phyloP scores from a whole-genome alignment of 1,140 invertebrate genomes.

The Dendrolimus punctatus region DNA sequence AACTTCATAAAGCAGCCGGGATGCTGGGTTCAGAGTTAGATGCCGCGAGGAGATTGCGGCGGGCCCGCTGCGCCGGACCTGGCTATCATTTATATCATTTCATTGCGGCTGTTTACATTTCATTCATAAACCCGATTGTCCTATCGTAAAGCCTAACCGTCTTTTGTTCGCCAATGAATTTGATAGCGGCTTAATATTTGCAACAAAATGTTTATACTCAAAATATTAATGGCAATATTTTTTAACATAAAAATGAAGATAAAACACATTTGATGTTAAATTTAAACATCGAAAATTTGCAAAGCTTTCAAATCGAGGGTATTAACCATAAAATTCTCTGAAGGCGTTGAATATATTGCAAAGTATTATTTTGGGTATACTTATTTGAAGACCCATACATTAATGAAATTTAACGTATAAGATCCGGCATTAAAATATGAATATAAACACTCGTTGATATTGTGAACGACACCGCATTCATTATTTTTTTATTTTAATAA shows the following conservation, averaged over 20 bases:
- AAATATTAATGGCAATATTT: no score
- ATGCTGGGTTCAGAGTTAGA: constrained; percentile 34
- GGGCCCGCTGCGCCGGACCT: constrained; percentile 21
- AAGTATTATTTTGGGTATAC: no score
- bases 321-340: no score
- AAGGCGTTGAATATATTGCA: no score
- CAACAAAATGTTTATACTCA: not conserved
- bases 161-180: no score
- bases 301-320: no score
- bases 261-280: no score
- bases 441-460: constrained; percentile 37
- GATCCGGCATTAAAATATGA: constrained; percentile 30
- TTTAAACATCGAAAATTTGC: no score
- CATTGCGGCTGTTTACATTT: constrained; percentile 66
- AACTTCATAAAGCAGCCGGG: constrained; percentile 41
- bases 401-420: constrained; percentile 19
- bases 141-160: constrained; percentile 27
- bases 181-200: not conserved
- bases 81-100: constrained; percentile 65
- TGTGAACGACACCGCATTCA: constrained; percentile 47
- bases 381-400: no score
- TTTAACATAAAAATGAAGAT: no score
- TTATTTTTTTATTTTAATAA: constrained; percentile 61
- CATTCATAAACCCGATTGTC: constrained; percentile 61
- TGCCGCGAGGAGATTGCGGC: constrained; percentile 54